Evolutionary conservation across 2,888 invertebrate genomes (phyloP), one percentile per base, ranked within the genome.

Genomic region (Lasius platythorax): DNA sequence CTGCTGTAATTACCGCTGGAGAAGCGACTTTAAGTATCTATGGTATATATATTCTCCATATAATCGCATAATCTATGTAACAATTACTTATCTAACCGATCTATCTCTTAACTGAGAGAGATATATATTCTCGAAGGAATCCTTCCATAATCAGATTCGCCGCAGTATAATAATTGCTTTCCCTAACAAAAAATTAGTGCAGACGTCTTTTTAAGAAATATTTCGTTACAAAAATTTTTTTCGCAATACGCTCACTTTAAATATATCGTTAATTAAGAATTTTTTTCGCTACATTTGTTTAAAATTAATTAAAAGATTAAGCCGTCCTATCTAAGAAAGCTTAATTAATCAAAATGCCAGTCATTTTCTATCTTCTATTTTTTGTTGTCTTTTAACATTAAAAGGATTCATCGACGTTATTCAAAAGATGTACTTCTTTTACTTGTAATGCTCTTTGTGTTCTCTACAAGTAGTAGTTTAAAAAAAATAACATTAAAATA

Each of bases 1-100:
- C 83, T 85, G 73, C 58, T 82, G 82, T 83, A 87, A 89, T 89
- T 83, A 83, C 76, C 84, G 64, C 53, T 74, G 76, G 61, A 83
- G 28, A 68, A 88, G 68, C 82, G 79, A 85, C 86, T 86, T 79
- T 67, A 58, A 72, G 66, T 61, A 72, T 12, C 68, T 61, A 33
- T 37, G 46, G n/a, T 40, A 23, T 23, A 23, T 23, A 23, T 23
- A 46, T 63, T 61, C 37, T 46, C 28, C 12, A 28, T 40, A 28
- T 70, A 61, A 61, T 70, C 23, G 6, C 28, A 46, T 79, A 30
- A 67, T 46, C 46, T 37, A 46, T 70, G 1, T 81, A 61, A 72
- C 61, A 50, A 5, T 53, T 58, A 58, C 23, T 66, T 78, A 56
- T 53, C 40, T 53, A 66, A 18, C 2, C 53, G n/a, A 53, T 53